phyloP scores from a whole-genome alignment of 2,113 vertebrate genomes.

The Ivindomyrus marchei region DNA sequence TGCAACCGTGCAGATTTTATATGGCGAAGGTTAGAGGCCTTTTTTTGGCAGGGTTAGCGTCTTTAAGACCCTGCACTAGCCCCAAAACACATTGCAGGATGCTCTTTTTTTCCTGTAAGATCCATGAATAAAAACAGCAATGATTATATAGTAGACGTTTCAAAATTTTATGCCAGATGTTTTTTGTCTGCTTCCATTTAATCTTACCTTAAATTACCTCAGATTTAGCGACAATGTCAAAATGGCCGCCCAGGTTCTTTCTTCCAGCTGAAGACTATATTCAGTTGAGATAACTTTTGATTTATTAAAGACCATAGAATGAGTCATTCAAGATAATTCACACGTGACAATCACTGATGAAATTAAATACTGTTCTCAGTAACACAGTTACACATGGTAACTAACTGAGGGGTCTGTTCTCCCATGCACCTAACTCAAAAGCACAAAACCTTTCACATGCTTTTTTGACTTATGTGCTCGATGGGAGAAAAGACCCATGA shows the following conservation, averaged over 20 bases:
- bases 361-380: background rate
- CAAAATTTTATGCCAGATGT: background rate
- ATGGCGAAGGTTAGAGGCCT: background rate
- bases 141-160: background rate
- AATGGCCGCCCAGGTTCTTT: background rate
- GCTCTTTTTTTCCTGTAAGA: background rate
- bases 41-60: background rate
- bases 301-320: background rate
- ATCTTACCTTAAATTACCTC: background rate
- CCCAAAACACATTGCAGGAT: background rate
- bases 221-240: background rate
- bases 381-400: background rate
- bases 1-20: background rate
- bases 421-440: background rate
- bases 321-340: background rate
- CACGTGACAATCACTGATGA: background rate
- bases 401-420: background rate
- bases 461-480: background rate
- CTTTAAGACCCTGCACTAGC: background rate
- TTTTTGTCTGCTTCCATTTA: background rate
- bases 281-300: background rate
- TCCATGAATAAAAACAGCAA: background rate
- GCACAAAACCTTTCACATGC: background rate
- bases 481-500: background rate
- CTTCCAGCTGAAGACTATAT: background rate